Conservation (phyloP, 2,888 invertebrate genomes). For the Acanthococcus lagerstroemiae region DNA sequence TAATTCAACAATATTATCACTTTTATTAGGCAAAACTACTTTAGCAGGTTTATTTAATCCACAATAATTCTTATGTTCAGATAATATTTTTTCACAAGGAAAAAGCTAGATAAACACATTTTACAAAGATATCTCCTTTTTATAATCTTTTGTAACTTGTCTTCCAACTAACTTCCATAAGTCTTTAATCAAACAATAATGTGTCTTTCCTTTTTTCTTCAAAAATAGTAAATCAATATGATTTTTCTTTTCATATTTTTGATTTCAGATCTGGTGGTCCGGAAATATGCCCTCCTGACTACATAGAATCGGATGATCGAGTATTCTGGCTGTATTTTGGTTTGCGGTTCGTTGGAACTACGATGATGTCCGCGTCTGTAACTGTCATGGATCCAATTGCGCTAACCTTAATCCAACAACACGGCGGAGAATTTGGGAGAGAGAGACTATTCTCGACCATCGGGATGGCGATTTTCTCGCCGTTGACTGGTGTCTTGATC, state of each 20-base stretch:
- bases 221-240: too few species aligned
- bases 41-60: too few species aligned
- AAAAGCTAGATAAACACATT: too few species aligned
- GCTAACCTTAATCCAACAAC: conserved; percentile 71
- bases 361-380: conserved; percentile 72
- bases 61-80: too few species aligned
- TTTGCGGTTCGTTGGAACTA: conserved; percentile 66
- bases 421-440: conserved; percentile 70
- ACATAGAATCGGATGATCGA: conserved; percentile 63
- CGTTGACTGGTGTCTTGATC: conserved; percentile 66
- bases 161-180: too few species aligned
- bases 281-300: conserved; percentile 68
- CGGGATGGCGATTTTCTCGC: conserved; percentile 73
- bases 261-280: conserved; percentile 57
- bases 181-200: too few species aligned
- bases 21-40: too few species aligned
- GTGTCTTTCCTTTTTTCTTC: not conserved
- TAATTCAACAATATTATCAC: too few species aligned
- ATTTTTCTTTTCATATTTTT: too few species aligned
- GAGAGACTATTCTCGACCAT: conserved; percentile 70
- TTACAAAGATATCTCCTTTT: too few species aligned
- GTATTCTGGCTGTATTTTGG: conserved; percentile 77
- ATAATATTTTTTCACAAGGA: too few species aligned
- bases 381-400: conserved; percentile 84
- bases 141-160: too few species aligned